Base-by-base conservation (phyloP, 2,113 vertebrate genomes). In the Anas platyrhynchos region DNA sequence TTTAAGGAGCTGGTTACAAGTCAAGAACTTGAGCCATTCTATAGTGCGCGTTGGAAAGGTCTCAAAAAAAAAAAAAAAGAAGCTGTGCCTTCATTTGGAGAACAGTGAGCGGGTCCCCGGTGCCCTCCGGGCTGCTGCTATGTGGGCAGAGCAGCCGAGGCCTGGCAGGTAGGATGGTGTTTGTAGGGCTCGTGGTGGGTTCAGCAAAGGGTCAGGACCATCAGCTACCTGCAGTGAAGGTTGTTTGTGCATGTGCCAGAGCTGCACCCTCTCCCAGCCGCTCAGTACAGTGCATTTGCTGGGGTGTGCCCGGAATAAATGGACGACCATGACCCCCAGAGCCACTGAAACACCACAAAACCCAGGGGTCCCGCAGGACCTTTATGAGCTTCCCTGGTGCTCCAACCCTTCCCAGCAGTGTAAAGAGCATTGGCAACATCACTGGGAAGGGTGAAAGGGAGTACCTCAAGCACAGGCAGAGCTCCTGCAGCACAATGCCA, bases 401-500 rank as follows among this genome's bases (percentile, higher is more conserved):
- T 52, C 22, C 36, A 62, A 26, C 23, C 34, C 23, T 62, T 62
- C 36, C 61, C 13, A 25, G 61, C 61, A 36, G 34, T 9, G 16
- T 38, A 38, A 25, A 21, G 61, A 36, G 34, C 34, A 38, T 4
- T 38, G 8, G 34, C 13, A 38, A 34, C 48, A 38, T 72, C 23
- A 5, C 50, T 52, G 50, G 23, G 50, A 12, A 52, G 22, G 50
- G 50, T 13, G 11, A 23, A 52, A 52, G 50, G 50, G 50, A 52
- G 38, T 25, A 26, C 36, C 32, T 44, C 0, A 0, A 46, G 26
- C 48, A 31, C 11, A 1, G 1, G 34, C 25, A 46, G 46, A 63
- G n/a, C 38, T 26, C 43, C 32, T 54, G 6, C 43, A 50, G 48
- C 29, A 13, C 3, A 1, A 38, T 56, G 16, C 7, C 46, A 54